Evolutionary conservation across 2,113 vertebrate species (phyloP).

Genomic region (Agelaius tricolor): DNA sequence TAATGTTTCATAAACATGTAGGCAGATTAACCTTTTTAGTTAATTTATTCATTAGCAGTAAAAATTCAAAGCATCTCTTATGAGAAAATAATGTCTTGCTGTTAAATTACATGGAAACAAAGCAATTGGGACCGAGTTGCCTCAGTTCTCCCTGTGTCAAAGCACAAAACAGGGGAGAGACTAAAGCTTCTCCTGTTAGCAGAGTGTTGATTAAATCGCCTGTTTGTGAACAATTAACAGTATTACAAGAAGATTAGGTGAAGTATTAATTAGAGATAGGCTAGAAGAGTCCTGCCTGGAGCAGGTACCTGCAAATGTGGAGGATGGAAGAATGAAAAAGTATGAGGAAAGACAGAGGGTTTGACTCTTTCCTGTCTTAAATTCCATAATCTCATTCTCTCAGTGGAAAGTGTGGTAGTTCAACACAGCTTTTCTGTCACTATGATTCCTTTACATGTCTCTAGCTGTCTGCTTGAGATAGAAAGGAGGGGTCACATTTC

Average conservation of each 20-base stretch:
- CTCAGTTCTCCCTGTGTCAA: constrained; percentile 66
- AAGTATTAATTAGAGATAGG: constrained; percentile 75
- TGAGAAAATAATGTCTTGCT: constrained; percentile 81
- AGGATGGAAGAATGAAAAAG: neutral
- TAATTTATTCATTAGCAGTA: constrained; percentile 88
- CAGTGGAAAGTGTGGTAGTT: neutral
- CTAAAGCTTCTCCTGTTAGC: constrained; percentile 56
- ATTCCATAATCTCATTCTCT: neutral
- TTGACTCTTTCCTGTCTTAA: neutral
- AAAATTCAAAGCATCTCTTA: constrained; percentile 82
- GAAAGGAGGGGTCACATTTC: neutral
- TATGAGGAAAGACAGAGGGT: neutral
- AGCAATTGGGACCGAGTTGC: constrained; percentile 72
- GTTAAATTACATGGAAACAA: constrained; percentile 85
- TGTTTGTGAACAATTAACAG: constrained; percentile 74
- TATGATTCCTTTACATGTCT: neutral
- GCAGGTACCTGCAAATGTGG: neutral
- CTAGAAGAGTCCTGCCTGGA: constrained; percentile 34
- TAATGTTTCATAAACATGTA: constrained; percentile 86
- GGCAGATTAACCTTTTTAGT: constrained; percentile 84
- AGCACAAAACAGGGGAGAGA: constrained; percentile 36
- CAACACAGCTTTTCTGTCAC: neutral
- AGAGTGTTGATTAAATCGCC: constrained; percentile 73
- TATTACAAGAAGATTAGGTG: constrained; percentile 72
- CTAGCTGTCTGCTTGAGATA: neutral